Conservation (phyloP, 2,888 invertebrate species). For the Drosophila kambysellisi region DNA sequence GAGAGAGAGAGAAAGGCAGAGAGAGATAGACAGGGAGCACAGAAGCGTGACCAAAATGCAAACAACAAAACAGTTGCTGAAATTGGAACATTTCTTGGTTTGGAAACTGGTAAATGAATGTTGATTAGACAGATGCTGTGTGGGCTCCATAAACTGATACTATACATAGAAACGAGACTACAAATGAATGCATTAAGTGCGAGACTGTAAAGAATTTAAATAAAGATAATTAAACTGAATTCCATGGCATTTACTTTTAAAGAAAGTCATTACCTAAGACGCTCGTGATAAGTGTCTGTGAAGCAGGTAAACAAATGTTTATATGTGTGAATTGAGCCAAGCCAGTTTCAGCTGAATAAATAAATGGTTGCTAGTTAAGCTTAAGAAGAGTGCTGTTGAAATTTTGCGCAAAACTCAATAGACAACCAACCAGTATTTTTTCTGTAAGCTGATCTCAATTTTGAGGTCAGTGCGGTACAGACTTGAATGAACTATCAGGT, state of each 20-base stretch:
- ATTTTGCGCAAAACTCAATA: background rate
- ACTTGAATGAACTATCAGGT: constrained; percentile 10
- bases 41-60: constrained; percentile 59
- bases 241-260: constrained; percentile 1
- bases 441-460: constrained; percentile 45
- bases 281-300: constrained; percentile 17
- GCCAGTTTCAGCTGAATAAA: constrained; percentile 1
- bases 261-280: constrained; percentile 2
- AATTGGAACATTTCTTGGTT: constrained; percentile 46
- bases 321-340: constrained; percentile 38
- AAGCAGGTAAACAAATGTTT: constrained; percentile 33
- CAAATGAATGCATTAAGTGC: background rate
- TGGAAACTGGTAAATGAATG: constrained; percentile 21
- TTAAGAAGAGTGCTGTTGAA: background rate
- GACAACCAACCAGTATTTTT: constrained; percentile 25
- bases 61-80: constrained; percentile 59
- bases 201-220: background rate
- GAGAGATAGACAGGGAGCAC: constrained; percentile 9
- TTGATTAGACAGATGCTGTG: constrained; percentile 18
- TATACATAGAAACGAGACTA: background rate
- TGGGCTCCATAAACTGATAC: constrained; percentile 8
- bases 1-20: background rate
- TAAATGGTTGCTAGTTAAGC: background rate
- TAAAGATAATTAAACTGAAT: constrained; percentile 1
- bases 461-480: constrained; percentile 46